phyloP scores from a whole-genome alignment of 1,140 invertebrate species.

The Diabrotica virgifera region DNA sequence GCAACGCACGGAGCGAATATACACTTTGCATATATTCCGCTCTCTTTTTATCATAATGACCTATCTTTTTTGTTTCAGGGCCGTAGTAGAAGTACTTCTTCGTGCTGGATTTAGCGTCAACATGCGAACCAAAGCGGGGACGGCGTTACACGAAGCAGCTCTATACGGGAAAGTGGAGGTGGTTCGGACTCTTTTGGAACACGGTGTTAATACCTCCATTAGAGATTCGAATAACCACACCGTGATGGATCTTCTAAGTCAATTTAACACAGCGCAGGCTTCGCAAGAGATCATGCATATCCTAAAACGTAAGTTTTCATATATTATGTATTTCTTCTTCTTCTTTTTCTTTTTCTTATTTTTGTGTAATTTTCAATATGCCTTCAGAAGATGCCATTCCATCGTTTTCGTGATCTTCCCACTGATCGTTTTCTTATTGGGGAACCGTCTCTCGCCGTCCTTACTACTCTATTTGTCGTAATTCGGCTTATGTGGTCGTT shows the following conservation, averaged over 20 bases:
- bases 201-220: slow-evolving; percentile 78
- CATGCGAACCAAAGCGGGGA: slow-evolving; percentile 80
- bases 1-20: too few relatives aligned
- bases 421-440: too few relatives aligned
- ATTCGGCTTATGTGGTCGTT: too few relatives aligned
- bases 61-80: slow-evolving; percentile 52
- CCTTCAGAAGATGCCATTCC: too few relatives aligned
- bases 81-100: slow-evolving; percentile 79
- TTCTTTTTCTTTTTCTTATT: too few relatives aligned
- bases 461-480: too few relatives aligned
- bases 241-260: slow-evolving; percentile 80
- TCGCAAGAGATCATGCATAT: slow-evolving; percentile 79
- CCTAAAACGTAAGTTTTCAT: slow-evolving; percentile 81
- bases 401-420: too few relatives aligned
- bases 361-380: too few relatives aligned
- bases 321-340: too few relatives aligned
- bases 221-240: slow-evolving; percentile 77
- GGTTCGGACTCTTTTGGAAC: slow-evolving; percentile 76
- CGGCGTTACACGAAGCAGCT: slow-evolving; percentile 92
- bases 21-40: too few relatives aligned
- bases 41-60: too few relatives aligned
- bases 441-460: too few relatives aligned
- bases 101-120: slow-evolving; percentile 88
- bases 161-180: slow-evolving; percentile 91
- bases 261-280: slow-evolving; percentile 80